phyloP scores from a whole-genome alignment of 2,113 vertebrate genomes.

The Gymnocephalus cernua region DNA sequence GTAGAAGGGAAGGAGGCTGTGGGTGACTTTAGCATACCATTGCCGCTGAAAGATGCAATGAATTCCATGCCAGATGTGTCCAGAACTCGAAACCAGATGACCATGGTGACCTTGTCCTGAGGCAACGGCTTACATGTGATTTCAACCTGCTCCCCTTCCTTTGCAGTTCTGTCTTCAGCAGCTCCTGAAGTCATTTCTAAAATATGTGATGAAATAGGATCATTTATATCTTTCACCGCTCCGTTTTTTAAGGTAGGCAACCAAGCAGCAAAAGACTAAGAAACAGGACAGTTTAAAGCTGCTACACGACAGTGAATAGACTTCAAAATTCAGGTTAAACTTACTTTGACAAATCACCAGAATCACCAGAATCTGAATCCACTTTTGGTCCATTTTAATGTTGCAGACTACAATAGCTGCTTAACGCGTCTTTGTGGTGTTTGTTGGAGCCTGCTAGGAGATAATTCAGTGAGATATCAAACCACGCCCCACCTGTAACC shows the following conservation, averaged over 20 bases:
- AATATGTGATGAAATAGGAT: not conserved
- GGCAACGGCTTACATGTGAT: slow-evolving; percentile 27
- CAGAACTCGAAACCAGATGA: slow-evolving; percentile 61
- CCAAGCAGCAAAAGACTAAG: not conserved
- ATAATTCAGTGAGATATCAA: slow-evolving; percentile 41
- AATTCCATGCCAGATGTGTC: slow-evolving; percentile 49
- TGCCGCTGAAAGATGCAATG: slow-evolving; percentile 41
- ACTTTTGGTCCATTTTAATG: slow-evolving; percentile 64
- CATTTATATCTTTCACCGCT: not conserved
- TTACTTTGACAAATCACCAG: slow-evolving; percentile 63
- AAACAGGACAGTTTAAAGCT: not conserved
- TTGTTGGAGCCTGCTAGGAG: slow-evolving; percentile 21
- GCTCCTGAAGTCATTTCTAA: slow-evolving; percentile 33
- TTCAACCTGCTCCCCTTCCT: accelerated
- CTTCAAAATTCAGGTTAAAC: slow-evolving; percentile 7
- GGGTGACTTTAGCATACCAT: accelerated
- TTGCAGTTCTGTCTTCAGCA: accelerated
- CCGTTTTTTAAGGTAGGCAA: not conserved
- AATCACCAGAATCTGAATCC: slow-evolving; percentile 61
- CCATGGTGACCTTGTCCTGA: accelerated
- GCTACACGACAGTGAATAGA: not conserved
- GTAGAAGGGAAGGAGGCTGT: accelerated
- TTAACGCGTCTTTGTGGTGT: slow-evolving; percentile 23
- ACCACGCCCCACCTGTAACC: slow-evolving; percentile 66
- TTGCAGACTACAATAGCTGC: slow-evolving; percentile 3